Conservation (phyloP, 2,888 invertebrate genomes). For the Actias luna region DNA sequence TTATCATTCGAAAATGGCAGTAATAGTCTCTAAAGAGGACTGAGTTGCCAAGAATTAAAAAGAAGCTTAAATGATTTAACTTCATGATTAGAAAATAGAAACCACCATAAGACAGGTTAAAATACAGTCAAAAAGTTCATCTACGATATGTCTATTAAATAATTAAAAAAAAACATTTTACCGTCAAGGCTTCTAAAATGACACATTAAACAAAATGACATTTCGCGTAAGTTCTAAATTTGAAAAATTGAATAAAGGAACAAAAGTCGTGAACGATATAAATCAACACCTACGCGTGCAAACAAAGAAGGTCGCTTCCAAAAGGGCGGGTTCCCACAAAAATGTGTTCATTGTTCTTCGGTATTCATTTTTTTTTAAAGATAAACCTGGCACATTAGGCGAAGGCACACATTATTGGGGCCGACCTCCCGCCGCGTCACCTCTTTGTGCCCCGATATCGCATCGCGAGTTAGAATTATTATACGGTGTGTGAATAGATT, state of each 20-base stretch:
- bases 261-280: conserved; percentile 23
- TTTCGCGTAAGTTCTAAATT: conserved; percentile 20
- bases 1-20: no score
- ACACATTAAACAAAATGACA: conserved; percentile 19
- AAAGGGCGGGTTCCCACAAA: conserved; percentile 31
- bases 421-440: conserved; percentile 33
- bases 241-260: conserved; percentile 7
- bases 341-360: conserved; percentile 48
- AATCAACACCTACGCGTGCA: conserved; percentile 38
- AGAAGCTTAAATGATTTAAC: no score
- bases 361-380: conserved; percentile 39
- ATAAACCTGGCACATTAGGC: conserved; percentile 42
- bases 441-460: conserved; percentile 27
- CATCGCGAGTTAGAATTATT: conserved; percentile 5
- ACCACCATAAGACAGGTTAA: no score
- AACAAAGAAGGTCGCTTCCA: conserved; percentile 24
- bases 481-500: conserved; percentile 7
- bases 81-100: no score
- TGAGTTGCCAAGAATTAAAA: no score
- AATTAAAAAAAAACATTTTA: neutral
- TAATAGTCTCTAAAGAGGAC: no score
- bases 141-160: neutral
- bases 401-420: conserved; percentile 33
- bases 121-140: no score
- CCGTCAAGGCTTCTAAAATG: conserved; percentile 8